Conservation (phyloP, 2,888 invertebrate genomes). For the Tetranychus truncatus region DNA sequence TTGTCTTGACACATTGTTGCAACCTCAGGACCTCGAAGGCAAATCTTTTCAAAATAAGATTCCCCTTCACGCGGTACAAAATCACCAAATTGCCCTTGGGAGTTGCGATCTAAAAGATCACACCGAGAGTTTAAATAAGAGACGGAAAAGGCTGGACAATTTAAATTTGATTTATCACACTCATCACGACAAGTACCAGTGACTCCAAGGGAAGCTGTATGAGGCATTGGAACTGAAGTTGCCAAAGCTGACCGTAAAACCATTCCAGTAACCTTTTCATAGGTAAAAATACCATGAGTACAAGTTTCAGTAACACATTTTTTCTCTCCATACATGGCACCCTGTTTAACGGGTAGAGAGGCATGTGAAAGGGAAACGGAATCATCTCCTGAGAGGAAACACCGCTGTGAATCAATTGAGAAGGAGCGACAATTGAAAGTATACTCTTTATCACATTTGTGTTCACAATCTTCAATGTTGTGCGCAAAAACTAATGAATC, state of each 20-base stretch:
- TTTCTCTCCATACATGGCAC: slow-evolving; percentile 32
- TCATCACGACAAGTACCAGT: slow-evolving; percentile 20
- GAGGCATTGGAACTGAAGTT: slow-evolving; percentile 31
- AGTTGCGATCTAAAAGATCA: slow-evolving; percentile 35
- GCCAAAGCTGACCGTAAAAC: slow-evolving; percentile 34
- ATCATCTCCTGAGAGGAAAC: slow-evolving; percentile 36
- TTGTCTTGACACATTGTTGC: slow-evolving; percentile 31
- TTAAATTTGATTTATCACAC: slow-evolving; percentile 27
- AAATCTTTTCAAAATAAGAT: slow-evolving; percentile 37
- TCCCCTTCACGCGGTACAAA: slow-evolving; percentile 33
- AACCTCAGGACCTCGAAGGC: slow-evolving; percentile 30
- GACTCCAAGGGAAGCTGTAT: slow-evolving; percentile 15
- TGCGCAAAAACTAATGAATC: slow-evolving; percentile 35
- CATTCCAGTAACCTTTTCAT: slow-evolving; percentile 36
- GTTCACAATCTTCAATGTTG: slow-evolving; percentile 34
- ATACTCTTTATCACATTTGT: slow-evolving; percentile 33
- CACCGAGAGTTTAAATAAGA: slow-evolving; percentile 35
- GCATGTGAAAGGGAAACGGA: slow-evolving; percentile 32
- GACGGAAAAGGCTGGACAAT: slow-evolving; percentile 35
- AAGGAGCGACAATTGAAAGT: slow-evolving; percentile 35
- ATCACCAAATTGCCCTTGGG: slow-evolving; percentile 33
- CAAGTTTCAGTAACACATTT: slow-evolving; percentile 35
- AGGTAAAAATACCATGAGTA: slow-evolving; percentile 35
- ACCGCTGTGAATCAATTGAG: slow-evolving; percentile 33
- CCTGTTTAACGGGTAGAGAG: slow-evolving; percentile 28